Base-by-base conservation (phyloP, 2,888 invertebrate species). In the Aspidapion aeneum region DNA sequence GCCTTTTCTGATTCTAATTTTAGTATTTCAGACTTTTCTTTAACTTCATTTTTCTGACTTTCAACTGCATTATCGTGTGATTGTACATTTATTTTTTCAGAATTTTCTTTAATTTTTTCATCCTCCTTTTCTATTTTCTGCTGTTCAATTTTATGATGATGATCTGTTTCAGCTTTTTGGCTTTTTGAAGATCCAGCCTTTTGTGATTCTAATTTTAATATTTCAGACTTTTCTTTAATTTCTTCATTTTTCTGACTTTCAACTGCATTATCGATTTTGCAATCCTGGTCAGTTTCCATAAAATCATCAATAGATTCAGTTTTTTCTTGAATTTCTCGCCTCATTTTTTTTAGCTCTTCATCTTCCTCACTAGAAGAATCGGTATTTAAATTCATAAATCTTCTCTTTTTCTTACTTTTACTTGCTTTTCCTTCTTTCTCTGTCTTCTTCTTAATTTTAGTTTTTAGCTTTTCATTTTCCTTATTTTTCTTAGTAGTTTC, bases 371-470 rank as follows among this genome's bases (percentile, higher is more conserved):
- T 18, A 21, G 16, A 7, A 18, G 21, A 21, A 48, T 60, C 52
- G 55, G 12, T 58, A 58, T 61, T 49, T 16, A 61, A 18, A 16
- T 17, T 62, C 18, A 55, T 18, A 35, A 35, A 35, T 35, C 35
- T 35, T 35, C 35, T 35, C 21, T 64, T 62, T 51, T 55, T 60
- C 1, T 12, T 62, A 58, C 18, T 57, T 21, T 57, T 55, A n/a
- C 52, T 58, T 52, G 55, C 21, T 20, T n/a, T 54, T 17, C 58
- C 51, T 60, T 60, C 52, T 9, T 58, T 18, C 48, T 63, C 52
- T 35, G 62, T 22, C 51, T 58, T 21, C 17, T 56, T 21, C 54
- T 49, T 50, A 55, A 12, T 5, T 12, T 63, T 48, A 17, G 49
- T 16, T 18, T 51, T 51, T 35, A 18, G 16, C 12, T 12, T 19